These are phyloP conservation scores for Anolis apletophallus DNA, from an alignment of 2,797 vertebrate genomes.

Conservation along the genomic window DNA sequence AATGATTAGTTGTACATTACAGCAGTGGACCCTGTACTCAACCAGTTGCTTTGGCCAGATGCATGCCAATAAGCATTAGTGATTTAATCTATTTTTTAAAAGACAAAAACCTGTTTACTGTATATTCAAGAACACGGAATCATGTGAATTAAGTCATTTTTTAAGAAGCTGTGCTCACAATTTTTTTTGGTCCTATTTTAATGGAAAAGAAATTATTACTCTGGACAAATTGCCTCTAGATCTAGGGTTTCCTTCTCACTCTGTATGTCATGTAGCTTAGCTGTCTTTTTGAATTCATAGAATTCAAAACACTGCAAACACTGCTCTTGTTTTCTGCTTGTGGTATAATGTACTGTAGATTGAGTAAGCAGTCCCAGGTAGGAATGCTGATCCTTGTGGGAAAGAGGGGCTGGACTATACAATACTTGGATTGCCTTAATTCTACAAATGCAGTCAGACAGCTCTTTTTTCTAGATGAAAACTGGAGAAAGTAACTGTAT, in stretches of 20 bases:
- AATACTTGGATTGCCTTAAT: not conserved
- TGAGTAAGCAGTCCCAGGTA: not conserved
- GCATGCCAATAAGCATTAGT: not conserved
- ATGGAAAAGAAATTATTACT: not conserved
- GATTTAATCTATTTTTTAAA: not conserved
- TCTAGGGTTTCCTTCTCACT: not conserved
- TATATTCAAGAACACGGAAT: not conserved
- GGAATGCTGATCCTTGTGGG: not conserved
- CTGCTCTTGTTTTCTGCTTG: not conserved
- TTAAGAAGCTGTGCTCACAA: not conserved
- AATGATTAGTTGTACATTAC: not conserved
- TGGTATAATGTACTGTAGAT: not conserved
- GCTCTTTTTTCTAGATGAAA: not conserved
- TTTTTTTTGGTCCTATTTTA: not conserved
- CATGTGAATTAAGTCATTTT: not conserved
- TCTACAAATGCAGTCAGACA: not conserved
- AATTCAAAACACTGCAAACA: not conserved
- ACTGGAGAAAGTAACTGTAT: not conserved
- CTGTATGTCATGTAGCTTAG: no score
- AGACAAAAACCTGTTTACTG: not conserved
- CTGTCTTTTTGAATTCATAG: not conserved
- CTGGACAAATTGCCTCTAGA: not conserved
- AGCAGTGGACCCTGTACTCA: not conserved
- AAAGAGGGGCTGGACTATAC: not conserved
- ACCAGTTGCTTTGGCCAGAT: not conserved